A percentile compares a stretch with the other conserved stretches of the same genome.
Conservation (phyloP, 2,888 invertebrate species). For the Pilophorus perplexus region DNA sequence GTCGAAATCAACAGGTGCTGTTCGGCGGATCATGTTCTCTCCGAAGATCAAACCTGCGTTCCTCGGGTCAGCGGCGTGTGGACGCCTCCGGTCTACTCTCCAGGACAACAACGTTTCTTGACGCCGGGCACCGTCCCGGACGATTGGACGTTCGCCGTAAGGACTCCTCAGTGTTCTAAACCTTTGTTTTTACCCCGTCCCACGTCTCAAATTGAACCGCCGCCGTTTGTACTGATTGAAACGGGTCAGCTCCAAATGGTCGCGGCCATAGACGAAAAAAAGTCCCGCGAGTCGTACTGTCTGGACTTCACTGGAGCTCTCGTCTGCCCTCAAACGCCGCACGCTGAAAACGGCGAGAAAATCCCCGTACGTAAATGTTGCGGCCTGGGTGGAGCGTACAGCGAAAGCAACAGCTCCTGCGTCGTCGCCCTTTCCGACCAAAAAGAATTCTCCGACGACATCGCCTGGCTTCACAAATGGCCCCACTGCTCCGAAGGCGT, state of each 20-base stretch:
- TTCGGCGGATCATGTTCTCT: constrained; percentile 56
- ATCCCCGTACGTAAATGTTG: constrained; percentile 63
- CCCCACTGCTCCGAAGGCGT: constrained; percentile 56
- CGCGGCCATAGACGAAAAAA: constrained; percentile 54
- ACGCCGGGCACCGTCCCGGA: constrained; percentile 52
- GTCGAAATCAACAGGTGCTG: constrained; percentile 58
- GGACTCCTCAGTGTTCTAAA: constrained; percentile 53
- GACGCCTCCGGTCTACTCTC: constrained; percentile 54
- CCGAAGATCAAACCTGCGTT: constrained; percentile 52
- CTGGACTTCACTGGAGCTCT: constrained; percentile 65
- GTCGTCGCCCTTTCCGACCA: constrained; percentile 48
- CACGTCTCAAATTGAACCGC: constrained; percentile 46
- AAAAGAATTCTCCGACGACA: constrained; percentile 47
- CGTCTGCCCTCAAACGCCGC: constrained; percentile 57
- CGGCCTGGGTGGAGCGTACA: constrained; percentile 62
- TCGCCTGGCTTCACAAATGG: constrained; percentile 56
- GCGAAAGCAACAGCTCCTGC: constrained; percentile 58
- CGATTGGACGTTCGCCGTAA: constrained; percentile 56
- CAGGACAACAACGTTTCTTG: constrained; percentile 40
- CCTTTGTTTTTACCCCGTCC: constrained; percentile 52
- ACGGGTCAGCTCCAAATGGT: constrained; percentile 63
- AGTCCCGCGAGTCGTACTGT: constrained; percentile 65
- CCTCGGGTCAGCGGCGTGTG: constrained; percentile 53
- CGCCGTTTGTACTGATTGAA: constrained; percentile 59
- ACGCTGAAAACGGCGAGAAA: constrained; percentile 47